Conservation (phyloP, 2,113 vertebrate species). For the Dipodomys merriami region DNA sequence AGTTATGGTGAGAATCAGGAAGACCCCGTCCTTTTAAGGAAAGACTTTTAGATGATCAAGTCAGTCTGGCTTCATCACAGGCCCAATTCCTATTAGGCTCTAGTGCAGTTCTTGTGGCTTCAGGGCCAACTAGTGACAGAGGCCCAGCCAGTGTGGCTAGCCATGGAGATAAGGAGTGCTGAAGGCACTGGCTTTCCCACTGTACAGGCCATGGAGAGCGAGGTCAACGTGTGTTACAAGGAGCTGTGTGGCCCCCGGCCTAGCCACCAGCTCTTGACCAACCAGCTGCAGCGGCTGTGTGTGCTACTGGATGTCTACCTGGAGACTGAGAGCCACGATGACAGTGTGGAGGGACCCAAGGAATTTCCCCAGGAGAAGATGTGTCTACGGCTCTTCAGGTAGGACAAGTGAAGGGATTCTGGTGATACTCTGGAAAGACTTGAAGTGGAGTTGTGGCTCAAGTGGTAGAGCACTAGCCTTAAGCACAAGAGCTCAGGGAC, state of each 20-base stretch:
- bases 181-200: background rate
- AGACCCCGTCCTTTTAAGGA: background rate
- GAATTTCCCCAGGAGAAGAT: conserved; percentile 99
- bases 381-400: conserved; percentile 97
- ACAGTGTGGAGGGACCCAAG: conserved; percentile 95
- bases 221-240: conserved; percentile 94
- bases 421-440: background rate
- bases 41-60: background rate
- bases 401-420: background rate
- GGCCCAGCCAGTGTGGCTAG: background rate
- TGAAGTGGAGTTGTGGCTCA: too few species aligned
- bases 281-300: conserved; percentile 95
- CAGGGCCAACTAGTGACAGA: background rate
- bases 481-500: too few species aligned
- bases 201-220: conserved; percentile 95
- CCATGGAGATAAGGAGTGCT: background rate
- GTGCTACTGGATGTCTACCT: conserved; percentile 96
- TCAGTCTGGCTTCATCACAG: background rate
- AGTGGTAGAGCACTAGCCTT: too few species aligned
- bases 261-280: conserved; percentile 96
- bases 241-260: conserved; percentile 94
- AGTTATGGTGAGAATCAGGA: background rate
- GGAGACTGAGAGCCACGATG: conserved; percentile 95
- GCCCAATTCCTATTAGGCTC: too few species aligned
- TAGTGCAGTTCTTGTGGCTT: background rate